Evolutionary conservation across 2,888 invertebrate species (phyloP).

Genomic region (Melikaiella ostensackeni): DNA sequence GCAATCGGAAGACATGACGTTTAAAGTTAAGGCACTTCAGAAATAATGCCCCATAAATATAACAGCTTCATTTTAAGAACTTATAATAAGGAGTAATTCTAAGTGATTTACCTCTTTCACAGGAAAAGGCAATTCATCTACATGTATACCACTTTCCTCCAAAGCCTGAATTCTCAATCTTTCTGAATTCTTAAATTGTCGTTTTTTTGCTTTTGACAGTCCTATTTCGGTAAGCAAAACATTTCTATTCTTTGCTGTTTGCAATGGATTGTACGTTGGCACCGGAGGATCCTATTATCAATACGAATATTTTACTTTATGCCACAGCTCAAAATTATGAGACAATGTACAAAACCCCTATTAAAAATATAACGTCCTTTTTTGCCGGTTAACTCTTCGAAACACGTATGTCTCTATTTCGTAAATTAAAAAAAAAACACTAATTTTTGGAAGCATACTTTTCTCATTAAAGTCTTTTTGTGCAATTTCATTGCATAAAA

Average conservation of each 20-base stretch:
- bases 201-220: constrained; percentile 56
- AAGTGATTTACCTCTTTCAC: neutral
- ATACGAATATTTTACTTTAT: neutral
- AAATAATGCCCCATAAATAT: too few relatives aligned
- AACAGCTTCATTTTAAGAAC: too few relatives aligned
- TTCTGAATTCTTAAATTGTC: constrained; percentile 50
- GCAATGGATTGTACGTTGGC: constrained; percentile 55
- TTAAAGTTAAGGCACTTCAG: too few relatives aligned
- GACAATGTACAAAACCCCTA: neutral
- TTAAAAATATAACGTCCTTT: too few relatives aligned
- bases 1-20: too few relatives aligned
- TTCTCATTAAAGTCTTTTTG: too few relatives aligned
- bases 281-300: constrained; percentile 49
- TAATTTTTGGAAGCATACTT: too few relatives aligned
- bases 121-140: neutral
- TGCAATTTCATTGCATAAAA: too few relatives aligned
- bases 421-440: too few relatives aligned
- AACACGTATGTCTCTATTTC: too few relatives aligned
- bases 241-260: constrained; percentile 43
- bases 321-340: neutral
- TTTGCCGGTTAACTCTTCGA: too few relatives aligned
- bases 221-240: constrained; percentile 49
- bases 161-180: constrained; percentile 47
- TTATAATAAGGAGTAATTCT: too few relatives aligned
- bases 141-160: constrained; percentile 23